Conservation (phyloP, 92 coral and sea anemone genomes). For the Phenganax subtilis region DNA sequence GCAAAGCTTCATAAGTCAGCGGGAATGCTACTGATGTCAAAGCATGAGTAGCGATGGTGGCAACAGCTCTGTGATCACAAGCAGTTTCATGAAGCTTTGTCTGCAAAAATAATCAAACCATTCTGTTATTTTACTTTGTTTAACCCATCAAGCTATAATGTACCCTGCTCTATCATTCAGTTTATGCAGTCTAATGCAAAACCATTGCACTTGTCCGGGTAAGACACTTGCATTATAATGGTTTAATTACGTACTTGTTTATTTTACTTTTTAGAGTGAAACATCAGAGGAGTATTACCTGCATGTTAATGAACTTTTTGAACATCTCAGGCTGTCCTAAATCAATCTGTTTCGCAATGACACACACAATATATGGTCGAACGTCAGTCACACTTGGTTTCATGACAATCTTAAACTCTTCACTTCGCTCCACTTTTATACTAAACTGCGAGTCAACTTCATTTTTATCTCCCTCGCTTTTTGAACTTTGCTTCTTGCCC, state of each 20-base stretch:
- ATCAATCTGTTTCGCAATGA: slow-evolving; percentile 66
- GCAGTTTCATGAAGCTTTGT: slow-evolving; percentile 83
- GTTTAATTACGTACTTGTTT: no score
- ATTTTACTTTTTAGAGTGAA: neutral
- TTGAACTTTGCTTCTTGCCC: slow-evolving; percentile 35
- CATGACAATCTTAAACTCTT: slow-evolving; percentile 55
- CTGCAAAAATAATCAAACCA: slow-evolving; percentile 40
- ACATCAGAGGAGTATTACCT: slow-evolving; percentile 52
- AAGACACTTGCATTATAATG: no score
- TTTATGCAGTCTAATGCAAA: no score
- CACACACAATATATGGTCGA: slow-evolving; percentile 85
- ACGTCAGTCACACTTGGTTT: slow-evolving; percentile 58
- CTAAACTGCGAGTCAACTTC: slow-evolving; percentile 39
- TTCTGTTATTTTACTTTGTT: no score
- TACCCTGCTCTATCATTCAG: neutral
- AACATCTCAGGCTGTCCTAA: slow-evolving; percentile 64
- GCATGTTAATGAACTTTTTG: slow-evolving; percentile 80
- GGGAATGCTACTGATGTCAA: slow-evolving; percentile 66
- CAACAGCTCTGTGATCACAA: slow-evolving; percentile 82
- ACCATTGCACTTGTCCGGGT: no score
- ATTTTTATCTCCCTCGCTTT: slow-evolving; percentile 55
- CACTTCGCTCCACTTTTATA: slow-evolving; percentile 65
- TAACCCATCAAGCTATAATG: neutral
- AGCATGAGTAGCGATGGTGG: slow-evolving; percentile 92
- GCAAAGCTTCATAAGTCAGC: slow-evolving; percentile 64